Percentiles rank a stretch among this genome's conserved stretches.
These are phyloP conservation scores for Hydrolagus colliei DNA, from an alignment of 2,797 vertebrate genomes.

Conservation along the genomic window DNA sequence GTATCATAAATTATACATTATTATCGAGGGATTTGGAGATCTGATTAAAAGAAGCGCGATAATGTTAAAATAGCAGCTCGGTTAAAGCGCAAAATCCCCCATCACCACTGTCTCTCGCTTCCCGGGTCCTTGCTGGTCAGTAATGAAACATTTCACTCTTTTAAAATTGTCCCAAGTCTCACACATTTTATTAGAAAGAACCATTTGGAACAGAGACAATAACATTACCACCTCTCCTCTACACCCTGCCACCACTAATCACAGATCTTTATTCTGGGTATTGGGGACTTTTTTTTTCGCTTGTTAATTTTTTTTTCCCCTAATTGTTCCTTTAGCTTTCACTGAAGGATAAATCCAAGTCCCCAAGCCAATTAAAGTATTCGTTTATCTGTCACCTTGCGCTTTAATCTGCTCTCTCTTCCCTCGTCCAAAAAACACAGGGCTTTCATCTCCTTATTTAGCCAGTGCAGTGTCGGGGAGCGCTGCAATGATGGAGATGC, in stretches of 20 bases:
- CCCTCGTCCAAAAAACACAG: not conserved
- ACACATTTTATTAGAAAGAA: not conserved
- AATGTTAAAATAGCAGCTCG: not conserved
- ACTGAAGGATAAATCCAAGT: slow-evolving; percentile 16
- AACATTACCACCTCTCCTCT: not conserved
- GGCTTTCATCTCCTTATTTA: too few relatives aligned
- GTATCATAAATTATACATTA: not conserved
- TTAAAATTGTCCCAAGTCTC: not conserved
- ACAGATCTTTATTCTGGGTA: too few relatives aligned
- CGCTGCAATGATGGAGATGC: too few relatives aligned
- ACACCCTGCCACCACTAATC: not conserved
- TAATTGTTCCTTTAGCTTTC: slow-evolving; percentile 28
- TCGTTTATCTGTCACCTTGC: slow-evolving; percentile 22
- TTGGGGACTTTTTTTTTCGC: too few relatives aligned
- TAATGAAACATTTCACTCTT: not conserved
- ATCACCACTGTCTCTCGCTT: not conserved
- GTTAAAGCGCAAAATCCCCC: not conserved
- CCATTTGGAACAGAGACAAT: not conserved
- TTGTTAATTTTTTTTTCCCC: not conserved
- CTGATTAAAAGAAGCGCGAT: not conserved
- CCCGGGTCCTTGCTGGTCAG: not conserved
- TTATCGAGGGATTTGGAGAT: not conserved
- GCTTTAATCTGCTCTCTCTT: slow-evolving; percentile 25
- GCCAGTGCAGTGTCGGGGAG: too few relatives aligned
- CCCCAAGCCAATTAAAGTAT: slow-evolving; percentile 31